phyloP scores from a whole-genome alignment of 2,113 vertebrate genomes.

The Tupaia tana region DNA sequence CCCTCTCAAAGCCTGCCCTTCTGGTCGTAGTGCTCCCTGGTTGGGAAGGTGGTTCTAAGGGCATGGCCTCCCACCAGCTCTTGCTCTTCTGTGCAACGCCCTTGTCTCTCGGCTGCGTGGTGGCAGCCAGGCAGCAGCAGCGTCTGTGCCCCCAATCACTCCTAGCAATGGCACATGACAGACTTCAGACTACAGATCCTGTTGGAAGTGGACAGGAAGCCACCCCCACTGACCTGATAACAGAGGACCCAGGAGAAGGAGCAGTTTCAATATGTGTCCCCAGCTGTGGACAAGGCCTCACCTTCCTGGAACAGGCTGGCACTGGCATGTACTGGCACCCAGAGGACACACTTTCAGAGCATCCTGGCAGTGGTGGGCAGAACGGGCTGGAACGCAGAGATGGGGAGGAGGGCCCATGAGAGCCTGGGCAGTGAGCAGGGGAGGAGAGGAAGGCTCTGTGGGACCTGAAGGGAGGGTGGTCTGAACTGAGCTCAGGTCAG shows the following conservation, averaged over 20 bases:
- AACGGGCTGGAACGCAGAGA: neutral
- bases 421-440: neutral
- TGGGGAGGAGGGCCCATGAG: neutral
- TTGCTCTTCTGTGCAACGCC: rapidly evolving
- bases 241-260: neutral
- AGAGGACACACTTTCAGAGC: neutral
- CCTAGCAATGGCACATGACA: neutral
- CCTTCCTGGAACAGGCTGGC: neutral
- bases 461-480: neutral
- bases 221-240: too few species aligned
- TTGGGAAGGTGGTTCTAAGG: neutral
- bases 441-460: neutral
- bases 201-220: neutral
- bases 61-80: neutral
- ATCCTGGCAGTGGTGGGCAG: neutral
- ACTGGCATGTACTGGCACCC: neutral
- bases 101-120: neutral
- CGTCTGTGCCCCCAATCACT: neutral
- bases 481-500: neutral
- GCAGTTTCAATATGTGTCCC: neutral
- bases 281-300: too few species aligned
- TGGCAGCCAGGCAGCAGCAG: neutral
- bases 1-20: neutral
- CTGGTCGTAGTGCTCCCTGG: neutral
- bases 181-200: neutral